Conservation (phyloP, 2,888 invertebrate species). For the Andrena marginata region DNA sequence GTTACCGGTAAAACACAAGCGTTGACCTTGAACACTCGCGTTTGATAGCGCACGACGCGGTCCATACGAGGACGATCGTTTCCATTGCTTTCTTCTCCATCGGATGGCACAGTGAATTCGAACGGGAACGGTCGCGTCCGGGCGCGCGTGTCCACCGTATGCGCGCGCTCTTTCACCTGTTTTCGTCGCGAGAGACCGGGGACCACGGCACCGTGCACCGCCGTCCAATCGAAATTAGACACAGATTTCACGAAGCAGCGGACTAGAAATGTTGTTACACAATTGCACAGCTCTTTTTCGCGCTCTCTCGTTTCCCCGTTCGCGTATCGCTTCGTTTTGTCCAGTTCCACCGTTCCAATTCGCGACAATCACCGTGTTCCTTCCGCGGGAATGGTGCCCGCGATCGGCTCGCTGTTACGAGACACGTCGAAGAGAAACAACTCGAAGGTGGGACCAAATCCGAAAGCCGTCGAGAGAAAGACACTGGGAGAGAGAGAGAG, state of each 20-base stretch:
- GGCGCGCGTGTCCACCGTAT: constrained; percentile 15
- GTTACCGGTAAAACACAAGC: constrained; percentile 56
- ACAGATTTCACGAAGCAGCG: constrained; percentile 55
- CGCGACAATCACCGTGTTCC: constrained; percentile 31
- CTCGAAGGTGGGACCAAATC: constrained; percentile 51
- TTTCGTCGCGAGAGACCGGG: constrained; percentile 1
- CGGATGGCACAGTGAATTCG: not conserved
- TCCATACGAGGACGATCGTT: constrained; percentile 30
- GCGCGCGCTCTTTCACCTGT: constrained; percentile 39
- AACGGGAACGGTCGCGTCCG: constrained; percentile 19
- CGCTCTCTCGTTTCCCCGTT: not conserved
- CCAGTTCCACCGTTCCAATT: constrained; percentile 15
- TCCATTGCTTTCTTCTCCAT: constrained; percentile 41
- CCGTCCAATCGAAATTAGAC: constrained; percentile 25
- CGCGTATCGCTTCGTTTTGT: constrained; percentile 12
- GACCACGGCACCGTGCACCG: constrained; percentile 11
- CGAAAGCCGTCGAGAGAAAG: constrained; percentile 46
- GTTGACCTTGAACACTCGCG: constrained; percentile 63
- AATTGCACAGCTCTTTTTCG: constrained; percentile 42
- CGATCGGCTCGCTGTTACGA: constrained; percentile 27
- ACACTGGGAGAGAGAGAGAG: constrained; percentile 10
- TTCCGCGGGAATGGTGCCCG: constrained; percentile 44
- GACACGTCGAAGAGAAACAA: constrained; percentile 48
- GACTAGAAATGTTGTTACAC: constrained; percentile 69
- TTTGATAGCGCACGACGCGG: constrained; percentile 47